Percentiles rank a stretch among this genome's conserved stretches.
Evolutionary conservation across 2,888 invertebrate genomes (phyloP).

Genomic region (Liposcelis brunnea): DNA sequence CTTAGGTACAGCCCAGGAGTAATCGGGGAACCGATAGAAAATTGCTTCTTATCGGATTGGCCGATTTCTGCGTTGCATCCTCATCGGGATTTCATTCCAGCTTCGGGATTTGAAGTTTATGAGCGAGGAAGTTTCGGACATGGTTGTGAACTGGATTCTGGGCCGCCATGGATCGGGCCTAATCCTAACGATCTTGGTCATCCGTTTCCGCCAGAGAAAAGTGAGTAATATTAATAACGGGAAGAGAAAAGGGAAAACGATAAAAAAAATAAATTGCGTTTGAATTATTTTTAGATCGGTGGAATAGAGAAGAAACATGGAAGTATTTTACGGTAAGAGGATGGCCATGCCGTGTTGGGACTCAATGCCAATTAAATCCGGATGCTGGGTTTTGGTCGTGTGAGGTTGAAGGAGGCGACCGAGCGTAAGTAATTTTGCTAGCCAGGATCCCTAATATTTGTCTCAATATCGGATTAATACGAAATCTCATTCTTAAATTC

Average conservation of each 20-base stretch:
- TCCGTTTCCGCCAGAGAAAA: conserved; percentile 1
- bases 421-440: not conserved
- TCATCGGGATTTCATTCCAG: conserved; percentile 35
- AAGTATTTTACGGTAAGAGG: conserved; percentile 66
- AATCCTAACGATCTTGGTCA: not conserved
- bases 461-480: too few species aligned
- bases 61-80: conserved; percentile 46
- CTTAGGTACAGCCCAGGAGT: conserved; percentile 46
- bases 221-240: not conserved
- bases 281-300: conserved; percentile 19
- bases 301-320: conserved; percentile 38
- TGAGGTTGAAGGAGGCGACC: conserved; percentile 51
- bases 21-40: conserved; percentile 47
- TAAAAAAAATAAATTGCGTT: not conserved
- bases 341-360: conserved; percentile 54
- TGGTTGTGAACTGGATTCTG: conserved; percentile 54
- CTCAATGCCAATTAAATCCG: conserved; percentile 51
- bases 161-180: conserved; percentile 11
- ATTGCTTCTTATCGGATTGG: conserved; percentile 63
- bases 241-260: not conserved
- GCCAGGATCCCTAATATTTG: too few species aligned
- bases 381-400: conserved; percentile 72
- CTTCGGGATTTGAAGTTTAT: conserved; percentile 54
- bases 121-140: conserved; percentile 66
- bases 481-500: too few species aligned